Conservation (phyloP, 37 sponge, comb jelly and placozoan genomes). For the Theonella swinhoei region DNA sequence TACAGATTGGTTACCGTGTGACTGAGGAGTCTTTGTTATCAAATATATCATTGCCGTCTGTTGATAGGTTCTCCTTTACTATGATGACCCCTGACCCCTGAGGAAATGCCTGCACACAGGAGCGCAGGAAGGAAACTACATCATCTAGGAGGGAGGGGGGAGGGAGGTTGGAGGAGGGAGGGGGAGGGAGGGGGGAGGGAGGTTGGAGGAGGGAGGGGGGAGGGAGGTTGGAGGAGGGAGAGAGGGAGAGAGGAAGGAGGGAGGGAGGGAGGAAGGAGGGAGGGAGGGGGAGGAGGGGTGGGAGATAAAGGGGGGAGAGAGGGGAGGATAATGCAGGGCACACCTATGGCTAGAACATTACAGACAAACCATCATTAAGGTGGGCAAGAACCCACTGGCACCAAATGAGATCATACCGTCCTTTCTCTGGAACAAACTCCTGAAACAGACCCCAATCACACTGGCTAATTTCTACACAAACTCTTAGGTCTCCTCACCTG, state of each 20-base stretch:
- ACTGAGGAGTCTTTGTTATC: slow-evolving; percentile 89
- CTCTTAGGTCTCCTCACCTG: neutral
- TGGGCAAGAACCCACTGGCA: slow-evolving; percentile 95
- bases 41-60: slow-evolving; percentile 44
- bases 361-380: slow-evolving; percentile 74
- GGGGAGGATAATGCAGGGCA: neutral
- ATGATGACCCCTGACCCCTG: slow-evolving; percentile 76
- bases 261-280: too few species aligned
- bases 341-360: neutral
- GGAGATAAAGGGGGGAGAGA: neutral
- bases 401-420: slow-evolving; percentile 89
- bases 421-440: slow-evolving; percentile 84
- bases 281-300: too few species aligned
- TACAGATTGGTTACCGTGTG: slow-evolving; percentile 39
- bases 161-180: neutral
- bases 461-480: neutral
- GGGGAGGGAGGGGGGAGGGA: too few species aligned
- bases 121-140: slow-evolving; percentile 63
- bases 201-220: too few species aligned
- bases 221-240: too few species aligned
- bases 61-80: slow-evolving; percentile 89
- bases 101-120: slow-evolving; percentile 62
- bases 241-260: too few species aligned
- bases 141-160: slow-evolving; percentile 51
- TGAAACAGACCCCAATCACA: slow-evolving; percentile 19